Base-by-base conservation (phyloP, 2,888 invertebrate species). In the Caenorhabditis sinica region DNA sequence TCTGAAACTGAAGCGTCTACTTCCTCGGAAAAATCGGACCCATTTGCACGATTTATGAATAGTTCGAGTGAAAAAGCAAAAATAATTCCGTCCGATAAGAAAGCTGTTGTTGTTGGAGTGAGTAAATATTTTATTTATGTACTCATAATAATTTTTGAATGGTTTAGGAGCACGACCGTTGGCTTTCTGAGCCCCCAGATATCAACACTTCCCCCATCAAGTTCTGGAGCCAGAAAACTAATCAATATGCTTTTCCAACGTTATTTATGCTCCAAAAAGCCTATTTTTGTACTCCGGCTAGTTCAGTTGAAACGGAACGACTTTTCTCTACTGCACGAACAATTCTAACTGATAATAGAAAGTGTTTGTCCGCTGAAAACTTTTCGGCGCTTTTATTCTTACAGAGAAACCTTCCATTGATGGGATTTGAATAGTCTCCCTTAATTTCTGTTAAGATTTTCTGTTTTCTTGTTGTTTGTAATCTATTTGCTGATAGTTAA, bases 351-450 rank as follows among this genome's bases (percentile, higher is more conserved):
- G 51, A 51, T 20, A 51, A 51, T 51, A n/a, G 51, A 5, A 51
- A 51, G 20, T 20, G 20, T 2, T 20, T 51, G 20, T 20, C 20
- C 51, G 20, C 51, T n/a, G 51, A 20, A 20, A 51, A 51, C 17
- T 51, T 51, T 9, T n/a, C 20, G 23, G 9, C 2, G 20, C 51
- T 51, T n/a, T 9, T 51, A 20, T 51, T 51, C 9, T 51, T 51
- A 9, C 51, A 51, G 20, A n/a, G 23, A 51, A 51, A 51, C 51
- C 2, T 51, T 9, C 20, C 20, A 20, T 9, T 51, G 20, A 51
- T 51, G 51, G 51, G 51, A 20, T 51, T 20, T 51, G 51, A 51
- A n/a, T n/a, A n/a, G n/a, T n/a, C n/a, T n/a, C n/a, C n/a, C n/a
- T n/a, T n/a, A n/a, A n/a, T n/a, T n/a, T n/a, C n/a, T n/a, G n/a